Conservation (phyloP, 2,113 vertebrate species). For the Antennarius striatus region DNA sequence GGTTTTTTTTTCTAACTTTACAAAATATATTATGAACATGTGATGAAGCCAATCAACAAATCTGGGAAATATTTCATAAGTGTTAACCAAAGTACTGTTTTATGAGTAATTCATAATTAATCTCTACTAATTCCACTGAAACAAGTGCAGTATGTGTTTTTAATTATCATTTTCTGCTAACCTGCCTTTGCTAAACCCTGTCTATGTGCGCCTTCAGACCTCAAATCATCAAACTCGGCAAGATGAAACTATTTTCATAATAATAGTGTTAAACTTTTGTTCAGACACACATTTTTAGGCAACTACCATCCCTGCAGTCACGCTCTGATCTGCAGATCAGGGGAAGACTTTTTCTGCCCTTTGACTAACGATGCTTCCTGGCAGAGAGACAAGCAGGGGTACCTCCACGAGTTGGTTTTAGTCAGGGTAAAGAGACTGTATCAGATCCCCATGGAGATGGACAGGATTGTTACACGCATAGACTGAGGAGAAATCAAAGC, state of each 20-base stretch:
- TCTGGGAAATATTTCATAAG: too few species aligned
- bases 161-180: not conserved
- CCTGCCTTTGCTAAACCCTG: not conserved
- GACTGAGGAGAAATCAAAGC: slow-evolving; percentile 35
- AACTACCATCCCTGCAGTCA: slow-evolving; percentile 6
- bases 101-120: not conserved
- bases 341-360: slow-evolving; percentile 20
- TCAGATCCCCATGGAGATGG: slow-evolving; percentile 46
- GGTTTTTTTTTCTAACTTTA: too few species aligned
- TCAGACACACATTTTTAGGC: slow-evolving; percentile 14
- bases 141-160: not conserved
- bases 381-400: slow-evolving; percentile 18
- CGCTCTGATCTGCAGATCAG: slow-evolving; percentile 15
- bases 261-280: slow-evolving; percentile 19
- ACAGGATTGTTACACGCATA: slow-evolving; percentile 24
- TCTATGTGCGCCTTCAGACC: not conserved
- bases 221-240: not conserved
- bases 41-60: too few species aligned
- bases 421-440: slow-evolving; percentile 19
- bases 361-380: slow-evolving; percentile 32
- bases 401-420: slow-evolving; percentile 34
- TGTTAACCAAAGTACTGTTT: not conserved
- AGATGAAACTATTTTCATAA: not conserved
- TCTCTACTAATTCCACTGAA: not conserved
- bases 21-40: too few species aligned